phyloP scores from a whole-genome alignment of 2,797 vertebrate genomes.

The Anabas testudineus region DNA sequence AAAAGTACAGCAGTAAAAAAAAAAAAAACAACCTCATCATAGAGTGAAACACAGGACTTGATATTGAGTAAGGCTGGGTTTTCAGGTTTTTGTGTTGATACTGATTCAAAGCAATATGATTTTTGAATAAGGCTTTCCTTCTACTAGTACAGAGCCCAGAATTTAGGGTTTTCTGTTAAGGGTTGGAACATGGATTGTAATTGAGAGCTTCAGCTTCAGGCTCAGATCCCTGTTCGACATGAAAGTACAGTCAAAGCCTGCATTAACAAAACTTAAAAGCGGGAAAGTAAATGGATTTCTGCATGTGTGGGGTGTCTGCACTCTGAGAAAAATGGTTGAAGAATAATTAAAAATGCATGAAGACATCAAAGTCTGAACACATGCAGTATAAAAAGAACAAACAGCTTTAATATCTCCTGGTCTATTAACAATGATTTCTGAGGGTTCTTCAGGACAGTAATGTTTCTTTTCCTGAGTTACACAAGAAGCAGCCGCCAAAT shows the following conservation, averaged over 20 bases:
- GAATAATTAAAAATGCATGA: constrained; percentile 7
- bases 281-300: neutral
- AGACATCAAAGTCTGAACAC: constrained; percentile 18
- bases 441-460: constrained; percentile 42
- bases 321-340: neutral
- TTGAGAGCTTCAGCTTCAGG: neutral
- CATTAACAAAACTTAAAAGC: neutral
- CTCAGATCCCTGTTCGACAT: neutral
- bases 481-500: constrained; percentile 52
- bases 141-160: neutral
- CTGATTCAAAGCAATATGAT: no score
- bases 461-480: constrained; percentile 36
- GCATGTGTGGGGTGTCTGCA: neutral
- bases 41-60: no score
- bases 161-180: no score
- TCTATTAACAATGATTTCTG: neutral
- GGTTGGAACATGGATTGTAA: neutral
- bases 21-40: no score
- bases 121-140: neutral
- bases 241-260: rapidly evolving
- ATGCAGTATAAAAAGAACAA: constrained; percentile 10
- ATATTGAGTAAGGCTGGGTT: no score
- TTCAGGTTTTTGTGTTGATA: no score
- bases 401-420: constrained; percentile 11
- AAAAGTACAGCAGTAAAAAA: no score